phyloP scores from a whole-genome alignment of 2,113 vertebrate genomes.

The Panurus biarmicus region DNA sequence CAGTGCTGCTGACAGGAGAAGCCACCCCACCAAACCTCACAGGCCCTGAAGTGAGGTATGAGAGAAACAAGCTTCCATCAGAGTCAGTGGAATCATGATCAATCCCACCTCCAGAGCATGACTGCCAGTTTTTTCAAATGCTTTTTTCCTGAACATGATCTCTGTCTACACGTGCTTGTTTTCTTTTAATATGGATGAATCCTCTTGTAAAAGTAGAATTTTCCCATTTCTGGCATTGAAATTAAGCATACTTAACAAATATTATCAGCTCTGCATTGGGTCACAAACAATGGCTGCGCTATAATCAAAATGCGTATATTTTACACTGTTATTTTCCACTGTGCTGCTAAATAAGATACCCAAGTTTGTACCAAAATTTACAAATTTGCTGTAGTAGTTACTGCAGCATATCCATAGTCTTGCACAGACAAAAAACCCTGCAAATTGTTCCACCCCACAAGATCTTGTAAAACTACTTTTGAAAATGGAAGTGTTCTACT shows the following conservation, averaged over 20 bases:
- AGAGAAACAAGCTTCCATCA: not conserved
- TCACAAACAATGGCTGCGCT: not conserved
- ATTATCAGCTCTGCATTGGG: not conserved
- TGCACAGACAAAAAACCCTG: not conserved
- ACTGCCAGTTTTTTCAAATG: not conserved
- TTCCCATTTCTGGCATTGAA: not conserved
- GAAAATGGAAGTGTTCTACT: not conserved
- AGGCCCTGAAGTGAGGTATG: not conserved
- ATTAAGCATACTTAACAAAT: not conserved
- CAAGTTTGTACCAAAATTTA: not conserved
- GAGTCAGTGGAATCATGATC: rapidly evolving
- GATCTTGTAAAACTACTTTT: not conserved
- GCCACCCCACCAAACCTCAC: not conserved
- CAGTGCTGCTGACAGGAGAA: not conserved
- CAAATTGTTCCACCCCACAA: not conserved
- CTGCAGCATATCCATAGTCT: not conserved
- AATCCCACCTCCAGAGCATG: not conserved
- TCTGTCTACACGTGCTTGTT: not conserved
- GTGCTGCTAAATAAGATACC: not conserved
- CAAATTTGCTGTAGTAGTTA: not conserved
- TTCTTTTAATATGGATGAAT: not conserved
- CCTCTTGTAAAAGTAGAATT: not conserved
- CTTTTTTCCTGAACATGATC: rapidly evolving
- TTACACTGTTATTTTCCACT: not conserved
- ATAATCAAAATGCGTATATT: not conserved